Base-by-base conservation (phyloP, 2,797 vertebrate genomes). In the Monodelphis domestica region DNA sequence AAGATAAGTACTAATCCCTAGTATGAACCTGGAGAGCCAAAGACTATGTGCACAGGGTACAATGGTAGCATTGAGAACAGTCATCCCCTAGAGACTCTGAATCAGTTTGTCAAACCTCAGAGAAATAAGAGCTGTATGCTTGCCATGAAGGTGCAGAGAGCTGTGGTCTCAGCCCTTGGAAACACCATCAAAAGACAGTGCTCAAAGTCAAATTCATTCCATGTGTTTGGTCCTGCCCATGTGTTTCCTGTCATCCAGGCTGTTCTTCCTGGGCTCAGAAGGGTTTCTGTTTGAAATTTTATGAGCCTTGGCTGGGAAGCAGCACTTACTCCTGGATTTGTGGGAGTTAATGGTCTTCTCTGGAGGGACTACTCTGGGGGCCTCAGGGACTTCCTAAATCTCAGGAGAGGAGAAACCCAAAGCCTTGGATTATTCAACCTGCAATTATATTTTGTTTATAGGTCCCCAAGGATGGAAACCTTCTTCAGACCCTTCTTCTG, bases 261-360 rank as follows among this genome's bases (percentile, higher is more conserved):
- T 57, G 94, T 70, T 97, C 93, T 96, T 97, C 97, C 96, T 96
- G 94, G 96, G 94, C 93, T 97, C 1, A 21, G 95, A 94, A 94
- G 93, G 90, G 94, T 97, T 97, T 97, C 95, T 98, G 95, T 97
- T 98, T 97, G 97, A 97, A 97, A 97, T 97, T 97, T 97, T 97
- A 97, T 95, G 97, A 97, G 95, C 88, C 54, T 97, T 97, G 97
- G 90, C 96, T 95, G 96, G 95, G 95, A 97, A 97, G 95, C 95
- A 93, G 91, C 88, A 88, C 94, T 97, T 94, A 96, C 89, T 90
- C 89, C 90, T 51, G 53, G 92, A 90, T 93, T 89, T 95, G 96
- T 96, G 94, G 96, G 92, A 96, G 93, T 97, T 95, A 97, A 97
- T 97, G 97, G 95, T 88, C 95, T 96, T 97, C 96, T 94, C 95